Percentiles rank a stretch among this genome's conserved stretches.
Conservation (phyloP, 2,888 invertebrate species). For the Napeogenes sylphis region DNA sequence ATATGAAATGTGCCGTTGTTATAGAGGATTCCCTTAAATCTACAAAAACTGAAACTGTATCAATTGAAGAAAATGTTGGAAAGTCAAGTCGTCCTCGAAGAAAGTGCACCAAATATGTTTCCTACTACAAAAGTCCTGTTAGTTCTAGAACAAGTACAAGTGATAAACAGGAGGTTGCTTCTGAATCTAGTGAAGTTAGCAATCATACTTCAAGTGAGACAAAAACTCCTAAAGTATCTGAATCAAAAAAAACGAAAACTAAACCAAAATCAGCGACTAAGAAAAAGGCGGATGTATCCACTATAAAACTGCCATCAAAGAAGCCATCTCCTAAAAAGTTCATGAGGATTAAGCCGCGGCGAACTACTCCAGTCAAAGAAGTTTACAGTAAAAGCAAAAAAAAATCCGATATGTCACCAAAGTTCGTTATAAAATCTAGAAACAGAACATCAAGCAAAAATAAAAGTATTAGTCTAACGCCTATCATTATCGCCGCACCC, state of each 20-base stretch:
- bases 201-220: slow-evolving; percentile 32
- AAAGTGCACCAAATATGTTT: slow-evolving; percentile 69
- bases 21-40: slow-evolving; percentile 33
- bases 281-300: slow-evolving; percentile 16
- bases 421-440: slow-evolving; percentile 22
- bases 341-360: slow-evolving; percentile 63
- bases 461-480: slow-evolving; percentile 33
- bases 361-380: slow-evolving; percentile 55
- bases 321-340: slow-evolving; percentile 53
- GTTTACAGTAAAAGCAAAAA: slow-evolving; percentile 14
- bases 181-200: slow-evolving; percentile 46
- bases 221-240: slow-evolving; percentile 35
- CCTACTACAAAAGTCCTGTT: slow-evolving; percentile 49
- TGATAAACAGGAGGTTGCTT: slow-evolving; percentile 40
- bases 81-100: slow-evolving; percentile 56
- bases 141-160: slow-evolving; percentile 40
- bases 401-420: slow-evolving; percentile 3
- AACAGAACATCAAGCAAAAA: slow-evolving; percentile 49
- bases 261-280: slow-evolving; percentile 13
- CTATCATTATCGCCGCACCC: slow-evolving; percentile 39
- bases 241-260: slow-evolving; percentile 19
- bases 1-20: slow-evolving; percentile 42
- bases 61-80: slow-evolving; percentile 31
- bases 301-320: slow-evolving; percentile 48
- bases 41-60: slow-evolving; percentile 30